phyloP scores from a whole-genome alignment of 1,140 invertebrate genomes.

The Solenopsis invicta region DNA sequence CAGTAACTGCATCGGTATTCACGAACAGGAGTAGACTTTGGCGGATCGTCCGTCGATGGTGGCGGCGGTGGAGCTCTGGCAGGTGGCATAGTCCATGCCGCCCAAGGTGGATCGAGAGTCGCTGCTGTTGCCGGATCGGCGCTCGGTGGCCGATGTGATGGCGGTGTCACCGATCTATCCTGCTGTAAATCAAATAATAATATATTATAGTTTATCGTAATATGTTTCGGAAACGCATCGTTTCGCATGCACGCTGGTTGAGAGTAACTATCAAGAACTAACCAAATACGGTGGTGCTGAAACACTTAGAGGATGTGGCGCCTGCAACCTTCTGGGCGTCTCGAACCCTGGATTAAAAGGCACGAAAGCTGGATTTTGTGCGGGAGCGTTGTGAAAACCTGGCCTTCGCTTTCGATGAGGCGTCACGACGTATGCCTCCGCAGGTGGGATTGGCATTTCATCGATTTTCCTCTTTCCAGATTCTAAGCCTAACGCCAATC shows the following conservation, averaged over 20 bases:
- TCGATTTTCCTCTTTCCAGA: constrained; percentile 85
- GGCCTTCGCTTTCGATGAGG: constrained; percentile 94
- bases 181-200: constrained; percentile 72
- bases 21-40: constrained; percentile 89
- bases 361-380: constrained; percentile 94
- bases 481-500: constrained; percentile 83
- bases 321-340: constrained; percentile 86
- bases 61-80: constrained; percentile 88
- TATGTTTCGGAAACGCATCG: too few relatives aligned
- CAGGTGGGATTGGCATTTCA: constrained; percentile 85
- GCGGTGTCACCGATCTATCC: constrained; percentile 88
- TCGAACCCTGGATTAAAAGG: constrained; percentile 89
- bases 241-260: too few relatives aligned
- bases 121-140: constrained; percentile 88
- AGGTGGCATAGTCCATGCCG: constrained; percentile 90
- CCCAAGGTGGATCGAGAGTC: constrained; percentile 88
- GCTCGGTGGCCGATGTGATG: constrained; percentile 90
- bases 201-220: too few relatives aligned
- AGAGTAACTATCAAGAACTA: constrained; percentile 41
- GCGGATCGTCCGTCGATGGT: constrained; percentile 86
- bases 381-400: constrained; percentile 94
- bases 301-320: constrained; percentile 90
- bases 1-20: constrained; percentile 95
- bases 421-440: constrained; percentile 92
- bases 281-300: constrained; percentile 91